These are phyloP conservation scores for Brachyalestes nurse DNA, from an alignment of 2,797 vertebrate species.

Conservation along the genomic window DNA sequence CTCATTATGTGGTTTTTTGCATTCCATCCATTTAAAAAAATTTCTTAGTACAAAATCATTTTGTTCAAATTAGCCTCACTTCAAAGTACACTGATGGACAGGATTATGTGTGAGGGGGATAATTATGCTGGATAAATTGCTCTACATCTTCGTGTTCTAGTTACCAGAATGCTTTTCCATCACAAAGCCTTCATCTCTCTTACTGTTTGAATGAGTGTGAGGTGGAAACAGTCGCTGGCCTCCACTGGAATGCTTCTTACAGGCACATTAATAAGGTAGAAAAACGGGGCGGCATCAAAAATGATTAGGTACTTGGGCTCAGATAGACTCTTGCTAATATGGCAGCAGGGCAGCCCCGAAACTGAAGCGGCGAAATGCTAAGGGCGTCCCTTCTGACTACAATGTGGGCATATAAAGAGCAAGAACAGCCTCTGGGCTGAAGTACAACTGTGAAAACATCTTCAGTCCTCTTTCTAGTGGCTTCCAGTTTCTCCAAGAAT, in stretches of 20 bases:
- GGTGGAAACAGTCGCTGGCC: not conserved
- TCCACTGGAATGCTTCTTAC: not conserved
- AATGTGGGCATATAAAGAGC: not conserved
- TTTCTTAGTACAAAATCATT: not conserved
- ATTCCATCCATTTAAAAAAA: conserved; percentile 13
- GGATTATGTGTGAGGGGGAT: not conserved
- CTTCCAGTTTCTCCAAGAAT: not conserved
- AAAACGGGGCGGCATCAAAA: not conserved
- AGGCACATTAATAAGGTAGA: not conserved
- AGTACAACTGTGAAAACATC: conserved; percentile 7
- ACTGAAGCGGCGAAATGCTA: not conserved
- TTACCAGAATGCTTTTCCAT: not conserved
- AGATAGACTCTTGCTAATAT: conserved; percentile 1
- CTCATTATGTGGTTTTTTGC: conserved; percentile 27
- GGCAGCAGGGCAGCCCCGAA: not conserved
- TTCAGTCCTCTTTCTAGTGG: conserved; percentile 6
- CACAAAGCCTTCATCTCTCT: conserved; percentile 2
- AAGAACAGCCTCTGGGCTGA: not conserved
- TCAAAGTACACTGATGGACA: not conserved
- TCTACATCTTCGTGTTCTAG: not conserved
- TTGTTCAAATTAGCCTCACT: conserved; percentile 16
- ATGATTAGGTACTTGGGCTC: not conserved
- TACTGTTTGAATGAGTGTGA: not conserved
- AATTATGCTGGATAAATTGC: not conserved
- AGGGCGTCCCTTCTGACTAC: not conserved